phyloP scores from a whole-genome alignment of 2,797 vertebrate genomes.

The Lacerta viridis region DNA sequence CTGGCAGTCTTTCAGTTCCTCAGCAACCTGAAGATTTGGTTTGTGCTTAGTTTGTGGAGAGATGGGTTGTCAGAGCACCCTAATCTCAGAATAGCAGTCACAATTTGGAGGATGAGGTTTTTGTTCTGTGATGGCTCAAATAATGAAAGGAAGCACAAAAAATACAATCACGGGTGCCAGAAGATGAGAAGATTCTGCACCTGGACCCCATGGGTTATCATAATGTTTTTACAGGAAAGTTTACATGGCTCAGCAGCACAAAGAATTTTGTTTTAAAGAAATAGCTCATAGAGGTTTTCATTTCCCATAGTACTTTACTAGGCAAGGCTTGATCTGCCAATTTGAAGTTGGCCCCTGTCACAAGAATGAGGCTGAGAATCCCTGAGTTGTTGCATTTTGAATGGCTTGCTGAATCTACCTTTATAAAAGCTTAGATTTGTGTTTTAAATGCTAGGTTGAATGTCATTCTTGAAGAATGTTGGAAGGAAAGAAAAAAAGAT shows the following conservation, averaged over 20 bases:
- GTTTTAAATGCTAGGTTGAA: neutral
- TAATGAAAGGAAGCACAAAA: neutral
- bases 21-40: neutral
- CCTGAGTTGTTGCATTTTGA: neutral
- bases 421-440: neutral
- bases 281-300: neutral
- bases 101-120: neutral
- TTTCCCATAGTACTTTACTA: conserved; percentile 7
- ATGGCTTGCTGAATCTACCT: neutral
- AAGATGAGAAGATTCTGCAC: neutral
- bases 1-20: conserved; percentile 14
- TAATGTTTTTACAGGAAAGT: neutral
- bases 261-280: conserved; percentile 34
- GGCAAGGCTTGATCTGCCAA: neutral
- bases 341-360: neutral
- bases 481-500: neutral
- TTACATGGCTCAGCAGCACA: neutral
- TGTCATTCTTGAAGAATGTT: neutral
- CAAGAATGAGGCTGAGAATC: neutral
- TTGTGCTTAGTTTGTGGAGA: neutral
- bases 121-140: neutral
- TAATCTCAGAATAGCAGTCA: neutral
- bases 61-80: rapidly evolving
- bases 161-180: neutral
- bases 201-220: neutral